Evolutionary conservation across 2,888 invertebrate genomes (phyloP).

Genomic region (Choreutis nemorana): DNA sequence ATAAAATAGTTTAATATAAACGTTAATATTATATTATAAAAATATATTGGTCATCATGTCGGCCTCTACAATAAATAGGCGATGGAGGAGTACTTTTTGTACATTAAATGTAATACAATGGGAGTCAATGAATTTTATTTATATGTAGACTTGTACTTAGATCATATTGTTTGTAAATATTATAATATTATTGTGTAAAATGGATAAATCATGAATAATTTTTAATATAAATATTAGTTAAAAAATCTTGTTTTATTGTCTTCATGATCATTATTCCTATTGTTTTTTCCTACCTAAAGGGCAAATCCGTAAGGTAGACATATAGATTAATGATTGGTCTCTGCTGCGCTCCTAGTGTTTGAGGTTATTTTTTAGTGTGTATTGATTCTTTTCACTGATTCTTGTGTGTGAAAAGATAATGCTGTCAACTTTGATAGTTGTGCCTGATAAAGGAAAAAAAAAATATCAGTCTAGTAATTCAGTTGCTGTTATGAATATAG

Average conservation of each 20-base stretch:
- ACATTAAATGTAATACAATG: conserved; percentile 49
- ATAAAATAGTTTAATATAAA: not conserved
- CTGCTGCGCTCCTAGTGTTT: too few relatives aligned
- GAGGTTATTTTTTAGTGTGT: too few relatives aligned
- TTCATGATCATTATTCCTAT: too few relatives aligned
- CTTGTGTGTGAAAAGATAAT: too few relatives aligned
- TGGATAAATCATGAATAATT: conserved; percentile 65
- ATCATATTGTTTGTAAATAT: conserved; percentile 61
- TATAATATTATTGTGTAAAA: conserved; percentile 61
- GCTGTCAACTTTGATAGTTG: too few relatives aligned
- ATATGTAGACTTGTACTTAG: conserved; percentile 61
- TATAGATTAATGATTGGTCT: too few relatives aligned
- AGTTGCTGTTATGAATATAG: too few relatives aligned
- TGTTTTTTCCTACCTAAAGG: too few relatives aligned
- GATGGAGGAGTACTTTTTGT: conserved; percentile 41
- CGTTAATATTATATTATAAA: not conserved
- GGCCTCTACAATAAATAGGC: conserved; percentile 24
- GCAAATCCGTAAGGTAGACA: too few relatives aligned
- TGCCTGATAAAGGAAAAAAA: too few relatives aligned
- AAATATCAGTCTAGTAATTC: too few relatives aligned
- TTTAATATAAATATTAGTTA: conserved; percentile 63
- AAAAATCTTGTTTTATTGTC: conserved; percentile 59
- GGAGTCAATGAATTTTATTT: conserved; percentile 65
- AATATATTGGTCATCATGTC: conserved; percentile 28
- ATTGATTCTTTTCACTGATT: too few relatives aligned